Evolutionary conservation across 2,113 vertebrate species (phyloP), one percentile per base, ranked within the genome.

Genomic region (Engraulis encrasicolus): DNA sequence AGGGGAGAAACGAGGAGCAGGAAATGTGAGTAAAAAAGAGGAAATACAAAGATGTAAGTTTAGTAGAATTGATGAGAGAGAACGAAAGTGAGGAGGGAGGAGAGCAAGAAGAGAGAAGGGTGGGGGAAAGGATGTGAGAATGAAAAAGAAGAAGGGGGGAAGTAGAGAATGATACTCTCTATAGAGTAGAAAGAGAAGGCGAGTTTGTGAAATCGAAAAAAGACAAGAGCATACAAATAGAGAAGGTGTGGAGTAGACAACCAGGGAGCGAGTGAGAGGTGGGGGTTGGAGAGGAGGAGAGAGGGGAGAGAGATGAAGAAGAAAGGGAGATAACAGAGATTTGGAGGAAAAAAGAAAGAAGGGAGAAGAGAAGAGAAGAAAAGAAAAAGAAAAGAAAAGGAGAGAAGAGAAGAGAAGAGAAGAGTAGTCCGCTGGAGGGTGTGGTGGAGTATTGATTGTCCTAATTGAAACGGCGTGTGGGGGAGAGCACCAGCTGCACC

Each of bases 401-500:
- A 4, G 52, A 52, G 5, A 58, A 20, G 54, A 89, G 90, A 84
- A 84, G 81, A 83, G 48, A 27, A 71, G 83, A 92, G 91, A 80
- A 84, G 90, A 92, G 91, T n/a, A n/a, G n/a, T n/a, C n/a, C n/a
- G n/a, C n/a, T n/a, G 89, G 83, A 45, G 79, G 80, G 85, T 81
- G 89, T 85, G 88, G 88, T 77, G 9, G 86, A 80, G 86, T 93
- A 94, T 94, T 92, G 93, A 93, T 94, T 93, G 86, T 87, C 91
- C 92, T 94, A 93, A 95, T 95, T 94, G 92, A 95, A 94, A 93
- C 90, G 90, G 90, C 91, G 90, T 89, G 85, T 83, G 92, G 90
- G 89, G 91, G 91, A 90, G 86, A 86, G 85, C 85, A 91, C 81
- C 92, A 93, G 93, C 93, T 91, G 91, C 90, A 91, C 91, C 89